Base-by-base conservation (phyloP, 2,888 invertebrate genomes). In the Labia minor region DNA sequence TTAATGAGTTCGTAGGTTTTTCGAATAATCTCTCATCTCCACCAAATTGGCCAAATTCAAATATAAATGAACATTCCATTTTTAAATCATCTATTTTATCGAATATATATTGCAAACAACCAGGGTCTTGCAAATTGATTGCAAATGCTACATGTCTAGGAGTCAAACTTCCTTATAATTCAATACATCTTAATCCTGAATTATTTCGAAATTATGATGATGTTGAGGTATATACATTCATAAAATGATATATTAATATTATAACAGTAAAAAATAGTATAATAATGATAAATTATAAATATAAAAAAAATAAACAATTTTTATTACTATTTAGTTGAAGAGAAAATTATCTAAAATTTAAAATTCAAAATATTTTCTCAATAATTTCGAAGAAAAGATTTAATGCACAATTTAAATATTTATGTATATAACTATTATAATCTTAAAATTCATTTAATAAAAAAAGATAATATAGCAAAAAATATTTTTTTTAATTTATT, bases 121-220 rank as follows among this genome's bases (percentile, higher is more conserved):
- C 83, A 70, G 90, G 89, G 3, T 85, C 82, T 73, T 93, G 92
- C 75, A 83, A 88, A 72, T 76, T 80, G 1, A 78, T 90, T 64
- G 84, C 83, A 69, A 81, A 81, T 69, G 82, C 83, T 0, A 83
- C 81, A 0, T 95, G 95, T 74, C 81, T 94, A 75, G 93, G 92
- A 14, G 85, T 87, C 1, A 87, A 86, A 74, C 78, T 94, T 67
- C 87, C 90, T 0, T 94, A 93, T 75, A 79, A 83, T 2, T 83
- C 82, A 62, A 21, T 21, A 8, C 14, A 49, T 49, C 14, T 49
- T 16, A 49, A 49, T 16, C 49, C 49, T 8, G 49, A 49, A 49
- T 49, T 49, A 16, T 49, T 49, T 49, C 49, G 49, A 49, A 49
- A 4, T n/a, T 49, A n/a, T 14, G 49, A 49, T 49, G 49, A 49